Evolutionary conservation across 2,797 vertebrate species (phyloP).

Genomic region (Diplodus puntazzo): DNA sequence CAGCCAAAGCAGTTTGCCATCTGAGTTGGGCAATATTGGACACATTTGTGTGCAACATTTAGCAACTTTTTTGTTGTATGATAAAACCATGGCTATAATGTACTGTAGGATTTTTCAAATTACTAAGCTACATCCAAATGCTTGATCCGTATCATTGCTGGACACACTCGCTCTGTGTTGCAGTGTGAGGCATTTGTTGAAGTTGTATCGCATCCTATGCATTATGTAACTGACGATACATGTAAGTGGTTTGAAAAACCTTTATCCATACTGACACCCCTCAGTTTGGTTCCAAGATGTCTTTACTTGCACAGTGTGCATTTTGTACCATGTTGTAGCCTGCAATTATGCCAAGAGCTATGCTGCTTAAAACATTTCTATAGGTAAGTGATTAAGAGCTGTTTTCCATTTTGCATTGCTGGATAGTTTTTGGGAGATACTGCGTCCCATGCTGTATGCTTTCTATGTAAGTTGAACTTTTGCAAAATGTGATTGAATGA

Average conservation of each 20-base stretch:
- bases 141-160: conserved; percentile 72
- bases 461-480: conserved; percentile 61
- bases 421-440: conserved; percentile 58
- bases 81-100: conserved; percentile 59
- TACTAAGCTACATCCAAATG: conserved; percentile 74
- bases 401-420: conserved; percentile 75
- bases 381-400: conserved; percentile 53
- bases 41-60: conserved; percentile 43
- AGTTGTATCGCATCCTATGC: conserved; percentile 72
- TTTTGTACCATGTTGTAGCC: conserved; percentile 74
- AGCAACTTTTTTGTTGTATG: conserved; percentile 54
- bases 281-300: conserved; percentile 75
- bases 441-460: conserved; percentile 65
- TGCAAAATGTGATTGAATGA: conserved; percentile 61
- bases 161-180: conserved; percentile 64
- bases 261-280: conserved; percentile 61
- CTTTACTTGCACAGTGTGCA: conserved; percentile 80
- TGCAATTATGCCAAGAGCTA: conserved; percentile 67
- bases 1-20: conserved; percentile 87
- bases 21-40: conserved; percentile 65
- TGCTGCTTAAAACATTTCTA: conserved; percentile 77
- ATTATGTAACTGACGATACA: conserved; percentile 55
- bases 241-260: conserved; percentile 63
- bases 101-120: conserved; percentile 71
- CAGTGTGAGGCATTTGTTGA: conserved; percentile 67